Evolutionary conservation across 64 coral and sea anemone genomes (phyloP).

Genomic region (Actinia equina): DNA sequence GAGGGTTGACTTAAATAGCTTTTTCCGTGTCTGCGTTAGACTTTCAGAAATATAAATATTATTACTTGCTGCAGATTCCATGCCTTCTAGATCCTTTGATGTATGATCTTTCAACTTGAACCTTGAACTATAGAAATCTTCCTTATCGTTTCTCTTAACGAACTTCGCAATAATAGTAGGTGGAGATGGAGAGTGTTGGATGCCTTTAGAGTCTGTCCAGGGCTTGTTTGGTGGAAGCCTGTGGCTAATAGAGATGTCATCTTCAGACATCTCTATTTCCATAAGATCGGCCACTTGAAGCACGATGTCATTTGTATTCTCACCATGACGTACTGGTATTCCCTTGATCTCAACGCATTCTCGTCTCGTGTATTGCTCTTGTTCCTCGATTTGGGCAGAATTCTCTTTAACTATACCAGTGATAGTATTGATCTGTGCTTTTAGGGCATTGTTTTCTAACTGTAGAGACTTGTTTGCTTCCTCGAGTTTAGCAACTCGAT

Average conservation of each 20-base stretch:
- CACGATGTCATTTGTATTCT: constrained; percentile 14
- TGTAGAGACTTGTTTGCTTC: too few relatives aligned
- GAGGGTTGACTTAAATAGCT: constrained; percentile 1
- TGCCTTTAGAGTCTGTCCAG: constrained; percentile 12
- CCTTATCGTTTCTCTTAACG: constrained; percentile 24
- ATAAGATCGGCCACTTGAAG: constrained; percentile 23
- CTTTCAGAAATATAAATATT: constrained; percentile 39
- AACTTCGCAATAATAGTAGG: constrained; percentile 26
- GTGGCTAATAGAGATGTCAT: constrained; percentile 21
- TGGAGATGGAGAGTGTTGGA: constrained; percentile 4
- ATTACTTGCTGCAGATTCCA: neutral
- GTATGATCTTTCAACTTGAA: constrained; percentile 49
- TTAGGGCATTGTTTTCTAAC: too few relatives aligned
- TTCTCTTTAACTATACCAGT: too few relatives aligned
- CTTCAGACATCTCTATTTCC: neutral
- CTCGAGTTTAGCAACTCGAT: too few relatives aligned
- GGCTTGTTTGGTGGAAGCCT: constrained; percentile 3
- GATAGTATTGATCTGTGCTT: too few relatives aligned
- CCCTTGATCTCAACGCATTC: constrained; percentile 35
- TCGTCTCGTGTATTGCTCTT: constrained; percentile 1
- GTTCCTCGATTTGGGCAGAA: too few relatives aligned
- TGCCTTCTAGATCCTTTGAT: constrained; percentile 22
- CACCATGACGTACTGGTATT: neutral
- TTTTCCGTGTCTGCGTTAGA: constrained; percentile 19
- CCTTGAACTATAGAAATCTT: constrained; percentile 27